Base-by-base conservation (phyloP, 2,113 vertebrate species). In the Nicator chloris region DNA sequence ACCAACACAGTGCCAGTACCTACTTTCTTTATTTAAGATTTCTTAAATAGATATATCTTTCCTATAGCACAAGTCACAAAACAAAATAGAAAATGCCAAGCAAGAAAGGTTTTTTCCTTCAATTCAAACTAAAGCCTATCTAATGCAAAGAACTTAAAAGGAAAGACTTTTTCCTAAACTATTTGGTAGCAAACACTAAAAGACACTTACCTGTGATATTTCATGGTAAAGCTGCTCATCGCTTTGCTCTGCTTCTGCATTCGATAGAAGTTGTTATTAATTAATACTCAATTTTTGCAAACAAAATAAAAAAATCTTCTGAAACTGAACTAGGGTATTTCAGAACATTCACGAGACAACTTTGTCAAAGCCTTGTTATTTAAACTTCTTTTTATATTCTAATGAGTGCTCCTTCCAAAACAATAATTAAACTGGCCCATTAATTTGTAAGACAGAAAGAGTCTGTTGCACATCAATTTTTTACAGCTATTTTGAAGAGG, bases 181-280 rank as follows among this genome's bases (percentile, higher is more conserved):
- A 31, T 77, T 71, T 77, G 73, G 24, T 40, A 93, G 31, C 11
- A 70, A 88, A 81, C 20, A 51, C 9, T 70, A 61, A 71, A 90
- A 47, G 31, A 57, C 14, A 85, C 98, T 89, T 80, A 99, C 99
- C 98, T 99, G 99, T 70, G 98, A 99, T 96, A 99, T 99, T 98
- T 99, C 99, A 97, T 99, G 98, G 97, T 98, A 99, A 76, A 99
- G 98, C 78, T 99, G 99, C 80, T 99, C 99, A 49, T 99, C 99
- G 44, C 98, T 99, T 92, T 99, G 99, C 80, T 99, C 99, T 79
- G 99, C 98, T 97, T 99, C 99, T 99, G 96, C 54, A 93, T 96
- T 93, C 59, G 54, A 97, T 0, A 90, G 77, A 83, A 89, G 12
- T 76, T 93, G 28, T 13, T 44, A 77, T 18, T 60, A 27, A 35